These are phyloP conservation scores for Drosophila tanythrix DNA, from an alignment of 2,888 invertebrate genomes.

Conservation along the genomic window DNA sequence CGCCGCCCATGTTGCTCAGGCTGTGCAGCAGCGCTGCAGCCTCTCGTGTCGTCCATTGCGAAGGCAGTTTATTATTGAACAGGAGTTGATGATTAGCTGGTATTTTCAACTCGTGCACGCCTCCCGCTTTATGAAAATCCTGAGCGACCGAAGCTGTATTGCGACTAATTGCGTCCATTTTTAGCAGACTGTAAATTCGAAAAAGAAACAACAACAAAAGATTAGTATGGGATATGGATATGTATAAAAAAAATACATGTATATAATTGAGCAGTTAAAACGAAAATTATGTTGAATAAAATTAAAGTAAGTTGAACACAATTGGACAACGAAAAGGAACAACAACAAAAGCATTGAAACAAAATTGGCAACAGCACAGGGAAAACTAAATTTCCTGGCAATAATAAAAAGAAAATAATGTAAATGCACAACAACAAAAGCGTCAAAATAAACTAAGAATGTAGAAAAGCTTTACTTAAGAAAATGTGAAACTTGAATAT, in stretches of 20 bases:
- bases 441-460: neutral
- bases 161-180: slow-evolving; percentile 85
- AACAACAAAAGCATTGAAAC: slow-evolving; percentile 1
- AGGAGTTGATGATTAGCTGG: slow-evolving; percentile 84
- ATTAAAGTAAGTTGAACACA: neutral
- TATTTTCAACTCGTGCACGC: slow-evolving; percentile 85
- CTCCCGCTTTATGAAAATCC: slow-evolving; percentile 89
- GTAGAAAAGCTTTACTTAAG: too few species aligned
- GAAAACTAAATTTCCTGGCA: neutral
- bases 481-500: neutral
- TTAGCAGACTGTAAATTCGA: slow-evolving; percentile 81
- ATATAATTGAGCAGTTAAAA: neutral
- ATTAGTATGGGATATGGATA: slow-evolving; percentile 5
- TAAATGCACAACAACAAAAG: slow-evolving; percentile 1
- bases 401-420: neutral
- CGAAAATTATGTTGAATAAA: neutral
- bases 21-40: slow-evolving; percentile 83
- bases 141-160: slow-evolving; percentile 86
- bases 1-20: slow-evolving; percentile 77
- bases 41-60: slow-evolving; percentile 84
- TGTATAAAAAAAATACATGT: neutral
- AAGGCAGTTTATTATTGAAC: slow-evolving; percentile 84
- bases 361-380: slow-evolving; percentile 8
- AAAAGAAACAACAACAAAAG: neutral
- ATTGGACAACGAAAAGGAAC: neutral